Evolutionary conservation across 1,140 invertebrate genomes (phyloP).

Genomic region (Helicoverpa armigera): DNA sequence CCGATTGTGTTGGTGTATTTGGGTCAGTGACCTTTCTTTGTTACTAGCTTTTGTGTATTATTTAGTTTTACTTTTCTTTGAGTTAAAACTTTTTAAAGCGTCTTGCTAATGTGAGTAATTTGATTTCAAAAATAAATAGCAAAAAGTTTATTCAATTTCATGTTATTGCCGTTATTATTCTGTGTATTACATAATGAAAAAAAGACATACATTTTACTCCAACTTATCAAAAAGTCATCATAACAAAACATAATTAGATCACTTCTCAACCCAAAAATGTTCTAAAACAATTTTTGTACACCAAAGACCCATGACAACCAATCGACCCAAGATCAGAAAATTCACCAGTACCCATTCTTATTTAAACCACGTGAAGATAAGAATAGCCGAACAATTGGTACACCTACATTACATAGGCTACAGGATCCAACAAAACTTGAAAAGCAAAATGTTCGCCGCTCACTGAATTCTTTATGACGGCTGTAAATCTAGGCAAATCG

Average conservation of each 20-base stretch:
- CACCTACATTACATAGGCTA: constrained; percentile 22
- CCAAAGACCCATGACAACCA: not conserved
- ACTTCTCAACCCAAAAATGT: too few relatives aligned
- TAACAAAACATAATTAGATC: too few relatives aligned
- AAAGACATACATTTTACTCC: too few relatives aligned
- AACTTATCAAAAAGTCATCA: too few relatives aligned
- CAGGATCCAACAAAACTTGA: constrained; percentile 48
- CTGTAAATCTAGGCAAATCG: constrained; percentile 73
- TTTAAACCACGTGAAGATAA: constrained; percentile 2
- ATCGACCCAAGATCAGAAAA: not conserved
- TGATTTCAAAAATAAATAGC: too few relatives aligned
- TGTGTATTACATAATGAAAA: too few relatives aligned
- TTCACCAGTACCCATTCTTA: not conserved
- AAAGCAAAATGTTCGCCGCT: constrained; percentile 50
- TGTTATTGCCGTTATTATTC: too few relatives aligned
- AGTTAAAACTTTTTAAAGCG: not conserved
- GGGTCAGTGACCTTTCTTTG: not conserved
- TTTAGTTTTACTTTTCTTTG: not conserved
- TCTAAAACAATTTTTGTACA: too few relatives aligned
- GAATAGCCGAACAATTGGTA: constrained; percentile 30
- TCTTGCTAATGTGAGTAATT: not conserved
- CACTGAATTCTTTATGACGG: constrained; percentile 75
- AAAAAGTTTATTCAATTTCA: too few relatives aligned
- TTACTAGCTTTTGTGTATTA: not conserved
- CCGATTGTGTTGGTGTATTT: not conserved